A percentile compares a stretch with the other conserved stretches of the same genome.
Conservation (phyloP, 92 coral and sea anemone genomes). For the Desmophyllum pertusum region DNA sequence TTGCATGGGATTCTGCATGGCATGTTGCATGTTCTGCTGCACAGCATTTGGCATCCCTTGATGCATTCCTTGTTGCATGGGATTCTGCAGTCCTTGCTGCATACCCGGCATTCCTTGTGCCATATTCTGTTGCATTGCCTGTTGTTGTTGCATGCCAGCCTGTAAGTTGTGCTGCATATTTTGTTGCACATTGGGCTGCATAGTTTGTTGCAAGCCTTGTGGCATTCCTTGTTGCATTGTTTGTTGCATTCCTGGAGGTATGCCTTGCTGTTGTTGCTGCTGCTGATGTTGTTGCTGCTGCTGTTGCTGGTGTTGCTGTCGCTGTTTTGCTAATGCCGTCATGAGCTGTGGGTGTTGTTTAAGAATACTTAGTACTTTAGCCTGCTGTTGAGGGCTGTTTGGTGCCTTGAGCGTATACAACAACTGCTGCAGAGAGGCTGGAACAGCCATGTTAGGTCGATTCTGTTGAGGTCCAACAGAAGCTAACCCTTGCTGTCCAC, state of each 20-base stretch:
- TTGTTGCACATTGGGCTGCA: slow-evolving; percentile 81
- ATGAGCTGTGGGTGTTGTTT: slow-evolving; percentile 90
- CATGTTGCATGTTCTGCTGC: slow-evolving; percentile 76
- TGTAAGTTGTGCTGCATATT: slow-evolving; percentile 74
- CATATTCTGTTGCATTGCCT: slow-evolving; percentile 74
- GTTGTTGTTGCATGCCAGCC: slow-evolving; percentile 73
- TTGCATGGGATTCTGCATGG: slow-evolving; percentile 65
- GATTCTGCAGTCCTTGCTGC: slow-evolving; percentile 83
- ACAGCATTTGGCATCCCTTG: slow-evolving; percentile 74
- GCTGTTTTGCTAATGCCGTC: slow-evolving; percentile 81
- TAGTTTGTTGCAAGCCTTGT: slow-evolving; percentile 68
- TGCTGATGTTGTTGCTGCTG: slow-evolving; percentile 75
- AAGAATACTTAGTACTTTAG: slow-evolving; percentile 87
- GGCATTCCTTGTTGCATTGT: slow-evolving; percentile 70
- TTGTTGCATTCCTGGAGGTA: slow-evolving; percentile 74
- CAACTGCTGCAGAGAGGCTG: slow-evolving; percentile 70
- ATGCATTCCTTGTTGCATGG: slow-evolving; percentile 80
- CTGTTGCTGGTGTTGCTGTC: slow-evolving; percentile 72
- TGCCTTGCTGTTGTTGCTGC: slow-evolving; percentile 49
- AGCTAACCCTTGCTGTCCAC: slow-evolving; percentile 52
- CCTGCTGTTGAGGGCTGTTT: slow-evolving; percentile 81
- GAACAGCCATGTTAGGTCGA: slow-evolving; percentile 51
- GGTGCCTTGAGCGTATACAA: slow-evolving; percentile 76
- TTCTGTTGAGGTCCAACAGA: slow-evolving; percentile 55
- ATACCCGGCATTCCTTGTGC: slow-evolving; percentile 75